These are phyloP conservation scores for Phthorimaea operculella DNA, from an alignment of 1,140 invertebrate species.

Conservation along the genomic window DNA sequence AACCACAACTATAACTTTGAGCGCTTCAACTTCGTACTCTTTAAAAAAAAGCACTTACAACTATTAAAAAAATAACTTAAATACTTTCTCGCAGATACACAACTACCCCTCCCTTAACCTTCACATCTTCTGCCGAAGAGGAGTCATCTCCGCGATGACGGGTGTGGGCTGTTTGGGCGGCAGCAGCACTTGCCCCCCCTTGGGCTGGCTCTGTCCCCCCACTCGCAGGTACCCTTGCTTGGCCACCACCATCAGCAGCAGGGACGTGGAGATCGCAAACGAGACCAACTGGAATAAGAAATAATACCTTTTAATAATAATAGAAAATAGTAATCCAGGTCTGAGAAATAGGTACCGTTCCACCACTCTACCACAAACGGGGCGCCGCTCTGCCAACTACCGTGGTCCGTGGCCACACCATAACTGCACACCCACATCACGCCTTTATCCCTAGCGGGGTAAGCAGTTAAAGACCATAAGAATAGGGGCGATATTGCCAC, in stretches of 20 bases:
- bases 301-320: background rate
- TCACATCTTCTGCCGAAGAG: background rate
- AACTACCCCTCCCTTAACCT: background rate
- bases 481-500: no score
- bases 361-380: background rate
- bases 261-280: slow-evolving; percentile 6
- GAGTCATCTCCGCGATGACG: background rate
- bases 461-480: no score
- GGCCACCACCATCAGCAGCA: slow-evolving; percentile 6
- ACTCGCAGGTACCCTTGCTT: slow-evolving; percentile 6
- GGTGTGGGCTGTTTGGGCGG: background rate
- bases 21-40: no score
- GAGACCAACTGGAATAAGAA: slow-evolving; percentile 8
- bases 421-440: no score
- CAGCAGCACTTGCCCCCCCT: slow-evolving; percentile 1
- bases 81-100: no score
- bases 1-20: no score
- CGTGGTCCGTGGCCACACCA: no score
- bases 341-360: background rate
- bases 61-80: no score
- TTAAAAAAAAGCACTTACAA: no score
- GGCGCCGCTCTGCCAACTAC: no score
- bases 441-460: no score
- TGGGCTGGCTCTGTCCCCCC: background rate
- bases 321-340: background rate